These are phyloP conservation scores for Siniperca knerii DNA, from an alignment of 2,113 vertebrate genomes.

Conservation along the genomic window DNA sequence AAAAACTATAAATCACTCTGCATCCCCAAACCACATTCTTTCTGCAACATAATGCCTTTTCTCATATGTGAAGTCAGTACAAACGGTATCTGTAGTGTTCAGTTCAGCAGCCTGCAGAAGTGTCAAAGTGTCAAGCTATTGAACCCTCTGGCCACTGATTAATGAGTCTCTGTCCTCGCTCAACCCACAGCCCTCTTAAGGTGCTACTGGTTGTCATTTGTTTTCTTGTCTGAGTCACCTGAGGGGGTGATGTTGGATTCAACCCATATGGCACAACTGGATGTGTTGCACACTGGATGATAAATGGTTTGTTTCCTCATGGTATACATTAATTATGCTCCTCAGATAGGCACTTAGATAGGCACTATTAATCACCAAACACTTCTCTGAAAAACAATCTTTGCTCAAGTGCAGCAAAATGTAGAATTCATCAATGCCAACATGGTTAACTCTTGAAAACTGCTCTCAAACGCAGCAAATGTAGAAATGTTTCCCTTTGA, in stretches of 20 bases:
- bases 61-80: conserved; percentile 48
- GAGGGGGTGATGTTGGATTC: background rate
- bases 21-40: conserved; percentile 22
- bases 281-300: conserved; percentile 23
- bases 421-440: background rate
- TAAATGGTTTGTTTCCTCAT: conserved; percentile 35
- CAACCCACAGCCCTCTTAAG: conserved; percentile 6
- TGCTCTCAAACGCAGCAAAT: background rate
- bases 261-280: background rate
- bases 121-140: conserved; percentile 16
- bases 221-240: conserved; percentile 35
- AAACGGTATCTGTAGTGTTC: conserved; percentile 38
- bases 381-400: background rate
- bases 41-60: conserved; percentile 29
- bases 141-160: conserved; percentile 52
- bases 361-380: conserved; percentile 18
- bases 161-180: conserved; percentile 33
- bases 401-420: background rate
- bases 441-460: background rate
- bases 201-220: conserved; percentile 28
- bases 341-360: conserved; percentile 3
- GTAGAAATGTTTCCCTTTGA: background rate
- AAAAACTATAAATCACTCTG: conserved; percentile 44
- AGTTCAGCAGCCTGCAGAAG: conserved; percentile 32
- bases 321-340: conserved; percentile 23